phyloP scores from a whole-genome alignment of 2,888 invertebrate genomes.

The Chydorus sphaericus region DNA sequence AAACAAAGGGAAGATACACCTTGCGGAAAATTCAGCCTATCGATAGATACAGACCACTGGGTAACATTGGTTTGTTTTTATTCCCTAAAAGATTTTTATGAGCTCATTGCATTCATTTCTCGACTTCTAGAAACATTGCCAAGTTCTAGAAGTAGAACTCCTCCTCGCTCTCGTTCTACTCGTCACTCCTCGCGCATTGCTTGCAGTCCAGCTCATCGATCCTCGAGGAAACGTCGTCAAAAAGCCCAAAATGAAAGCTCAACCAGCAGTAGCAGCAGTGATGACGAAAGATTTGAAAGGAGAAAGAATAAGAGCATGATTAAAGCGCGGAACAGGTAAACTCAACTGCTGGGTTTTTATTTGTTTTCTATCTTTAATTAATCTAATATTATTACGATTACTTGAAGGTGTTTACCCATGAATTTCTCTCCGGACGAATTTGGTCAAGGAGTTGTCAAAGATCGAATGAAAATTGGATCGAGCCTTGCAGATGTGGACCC shows the following conservation, averaged over 20 bases:
- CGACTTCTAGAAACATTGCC: background rate
- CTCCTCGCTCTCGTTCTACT: background rate
- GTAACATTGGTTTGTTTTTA: no score
- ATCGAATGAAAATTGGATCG: constrained; percentile 23
- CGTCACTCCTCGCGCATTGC: background rate
- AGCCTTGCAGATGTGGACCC: constrained; percentile 43
- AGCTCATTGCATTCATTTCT: background rate
- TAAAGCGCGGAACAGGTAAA: constrained; percentile 30
- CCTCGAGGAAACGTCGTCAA: constrained; percentile 4
- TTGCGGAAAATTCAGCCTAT: constrained; percentile 2
- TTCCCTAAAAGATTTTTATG: background rate
- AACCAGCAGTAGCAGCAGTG: constrained; percentile 24
- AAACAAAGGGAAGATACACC: background rate
- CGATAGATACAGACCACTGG: background rate
- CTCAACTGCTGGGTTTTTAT: background rate
- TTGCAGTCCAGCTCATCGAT: constrained; percentile 8
- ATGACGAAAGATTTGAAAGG: constrained; percentile 32
- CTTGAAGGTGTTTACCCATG: constrained; percentile 32
- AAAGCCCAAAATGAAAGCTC: constrained; percentile 16
- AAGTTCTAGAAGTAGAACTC: constrained; percentile 1
- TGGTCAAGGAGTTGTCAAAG: constrained; percentile 24
- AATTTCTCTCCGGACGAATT: constrained; percentile 30
- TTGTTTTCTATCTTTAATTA: background rate
- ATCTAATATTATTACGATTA: background rate
- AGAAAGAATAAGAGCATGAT: constrained; percentile 33